phyloP scores from a whole-genome alignment of 2,888 invertebrate genomes.

The Ormyrus thymus region DNA sequence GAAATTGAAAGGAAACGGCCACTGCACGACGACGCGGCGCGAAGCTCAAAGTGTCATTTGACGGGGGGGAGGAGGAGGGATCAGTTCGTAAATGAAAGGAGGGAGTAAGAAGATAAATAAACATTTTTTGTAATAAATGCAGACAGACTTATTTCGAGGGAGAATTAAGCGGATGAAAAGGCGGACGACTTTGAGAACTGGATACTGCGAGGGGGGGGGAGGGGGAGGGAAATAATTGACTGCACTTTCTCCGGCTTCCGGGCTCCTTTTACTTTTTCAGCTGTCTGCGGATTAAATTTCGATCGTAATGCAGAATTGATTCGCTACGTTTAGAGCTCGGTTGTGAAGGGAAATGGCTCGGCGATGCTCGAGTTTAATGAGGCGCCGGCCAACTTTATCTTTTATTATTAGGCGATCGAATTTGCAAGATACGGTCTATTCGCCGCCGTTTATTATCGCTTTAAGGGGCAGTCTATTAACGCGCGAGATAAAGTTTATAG shows the following conservation, averaged over 20 bases:
- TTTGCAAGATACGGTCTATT: no score
- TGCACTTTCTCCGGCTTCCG: background rate
- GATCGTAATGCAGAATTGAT: background rate
- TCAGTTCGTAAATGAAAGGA: background rate
- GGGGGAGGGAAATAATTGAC: conserved; percentile 36
- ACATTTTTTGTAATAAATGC: background rate
- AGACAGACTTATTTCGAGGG: background rate
- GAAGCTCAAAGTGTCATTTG: background rate
- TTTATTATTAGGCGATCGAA: no score
- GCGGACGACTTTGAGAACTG: conserved; percentile 17
- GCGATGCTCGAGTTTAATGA: no score
- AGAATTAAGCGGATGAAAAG: background rate
- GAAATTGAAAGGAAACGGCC: conserved; percentile 24
- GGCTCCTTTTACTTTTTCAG: conserved; percentile 9
- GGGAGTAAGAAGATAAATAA: background rate
- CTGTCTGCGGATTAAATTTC: conserved; percentile 13
- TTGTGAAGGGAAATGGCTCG: no score
- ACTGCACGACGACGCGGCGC: background rate
- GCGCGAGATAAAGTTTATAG: no score
- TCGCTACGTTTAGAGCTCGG: background rate
- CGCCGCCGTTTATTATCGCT: no score
- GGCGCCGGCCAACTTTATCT: no score
- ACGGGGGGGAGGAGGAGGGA: conserved; percentile 17
- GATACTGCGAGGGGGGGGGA: background rate
- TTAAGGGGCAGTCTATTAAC: no score